These are phyloP conservation scores for Urophycis tenuis DNA, from an alignment of 2,797 vertebrate species.

Conservation along the genomic window DNA sequence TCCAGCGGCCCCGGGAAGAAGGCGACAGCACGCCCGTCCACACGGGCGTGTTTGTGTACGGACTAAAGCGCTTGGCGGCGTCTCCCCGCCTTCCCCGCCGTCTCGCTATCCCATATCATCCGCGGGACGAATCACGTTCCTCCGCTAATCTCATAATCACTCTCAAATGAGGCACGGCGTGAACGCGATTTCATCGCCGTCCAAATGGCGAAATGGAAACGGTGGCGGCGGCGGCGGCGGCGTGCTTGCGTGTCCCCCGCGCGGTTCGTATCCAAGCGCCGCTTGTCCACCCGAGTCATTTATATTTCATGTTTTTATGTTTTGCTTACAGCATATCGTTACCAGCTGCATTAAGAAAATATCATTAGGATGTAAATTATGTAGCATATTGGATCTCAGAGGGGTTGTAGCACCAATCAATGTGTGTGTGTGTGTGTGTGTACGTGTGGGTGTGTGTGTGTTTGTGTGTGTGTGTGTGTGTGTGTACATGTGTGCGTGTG, in stretches of 20 bases:
- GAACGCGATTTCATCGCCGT: background rate
- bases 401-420: conserved; percentile 22
- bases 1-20: no score
- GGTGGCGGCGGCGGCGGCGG: background rate
- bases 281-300: conserved; percentile 33
- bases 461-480: background rate
- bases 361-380: conserved; percentile 47
- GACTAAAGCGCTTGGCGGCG: background rate
- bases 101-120: background rate
- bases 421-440: background rate
- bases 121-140: conserved; percentile 27
- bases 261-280: conserved; percentile 30
- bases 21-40: background rate
- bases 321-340: conserved; percentile 44
- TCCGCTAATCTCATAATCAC: conserved; percentile 50
- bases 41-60: background rate
- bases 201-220: background rate
- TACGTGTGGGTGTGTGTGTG: background rate
- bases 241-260: background rate
- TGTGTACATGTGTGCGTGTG: background rate
- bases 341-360: conserved; percentile 27
- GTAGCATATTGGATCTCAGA: conserved; percentile 34
- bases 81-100: background rate
- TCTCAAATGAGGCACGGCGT: conserved; percentile 31
- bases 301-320: conserved; percentile 55